phyloP scores from a whole-genome alignment of 2,797 vertebrate species.

The Eleutherodactylus coqui region DNA sequence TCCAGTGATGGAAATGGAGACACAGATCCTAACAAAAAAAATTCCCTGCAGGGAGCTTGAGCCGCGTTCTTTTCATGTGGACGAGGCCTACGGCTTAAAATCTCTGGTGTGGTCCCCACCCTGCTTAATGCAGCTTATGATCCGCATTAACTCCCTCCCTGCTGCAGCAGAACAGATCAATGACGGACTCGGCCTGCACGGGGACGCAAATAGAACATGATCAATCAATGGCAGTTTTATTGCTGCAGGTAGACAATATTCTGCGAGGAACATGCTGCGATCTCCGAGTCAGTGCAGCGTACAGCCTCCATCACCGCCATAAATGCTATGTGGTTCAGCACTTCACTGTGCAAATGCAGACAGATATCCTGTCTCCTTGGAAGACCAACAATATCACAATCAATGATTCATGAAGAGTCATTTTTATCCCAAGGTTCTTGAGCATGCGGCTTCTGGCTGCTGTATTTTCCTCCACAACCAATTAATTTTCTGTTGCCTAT shows the following conservation, averaged over 20 bases:
- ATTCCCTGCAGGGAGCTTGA: not conserved
- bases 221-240: not conserved
- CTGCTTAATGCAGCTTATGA: not conserved
- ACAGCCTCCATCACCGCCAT: not conserved
- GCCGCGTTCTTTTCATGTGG: not conserved
- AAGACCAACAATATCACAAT: constrained; percentile 55
- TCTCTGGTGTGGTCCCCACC: not conserved
- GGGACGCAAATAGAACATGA: not conserved
- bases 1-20: not conserved
- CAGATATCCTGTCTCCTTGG: constrained; percentile 55
- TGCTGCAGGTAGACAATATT: not conserved
- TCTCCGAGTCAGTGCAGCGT: constrained; percentile 4
- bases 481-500: constrained; percentile 1
- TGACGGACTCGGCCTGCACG: not conserved
- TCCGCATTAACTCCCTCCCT: constrained; percentile 13
- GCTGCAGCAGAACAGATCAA: constrained; percentile 14
- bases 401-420: constrained; percentile 62
- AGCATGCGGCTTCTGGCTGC: constrained; percentile 10
- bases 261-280: not conserved
- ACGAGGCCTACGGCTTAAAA: not conserved
- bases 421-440: constrained; percentile 57
- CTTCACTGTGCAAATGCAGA: constrained; percentile 37
- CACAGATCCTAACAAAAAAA: not conserved
- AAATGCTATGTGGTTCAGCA: constrained; percentile 31
- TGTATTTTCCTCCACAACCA: constrained; percentile 19